A percentile compares a stretch with the other conserved stretches of the same genome.
Evolutionary conservation across 1,140 invertebrate species (phyloP).

Genomic region (Macrosteles quadrilineatus): DNA sequence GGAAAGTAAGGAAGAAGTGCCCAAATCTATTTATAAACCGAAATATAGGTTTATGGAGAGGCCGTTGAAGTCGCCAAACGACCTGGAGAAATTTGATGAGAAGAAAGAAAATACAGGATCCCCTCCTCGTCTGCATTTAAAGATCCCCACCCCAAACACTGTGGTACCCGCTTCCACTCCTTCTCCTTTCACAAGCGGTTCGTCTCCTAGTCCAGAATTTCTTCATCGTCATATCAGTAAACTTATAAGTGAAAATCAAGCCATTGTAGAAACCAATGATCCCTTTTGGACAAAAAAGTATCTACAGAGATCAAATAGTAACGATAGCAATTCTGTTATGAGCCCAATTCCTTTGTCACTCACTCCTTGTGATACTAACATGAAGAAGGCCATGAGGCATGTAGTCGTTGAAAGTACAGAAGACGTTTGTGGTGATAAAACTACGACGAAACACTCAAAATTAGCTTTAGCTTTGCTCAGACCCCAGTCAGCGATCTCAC

Average conservation of each 20-base stretch:
- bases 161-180: constrained; percentile 38
- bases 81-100: constrained; percentile 4
- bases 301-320: constrained; percentile 35
- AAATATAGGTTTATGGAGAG: constrained; percentile 54
- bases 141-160: constrained; percentile 27
- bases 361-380: background rate
- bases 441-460: constrained; percentile 38
- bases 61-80: background rate
- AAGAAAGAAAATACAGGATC: constrained; percentile 5
- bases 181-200: constrained; percentile 36
- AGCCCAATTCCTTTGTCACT: constrained; percentile 27
- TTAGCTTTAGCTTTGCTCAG: constrained; percentile 43
- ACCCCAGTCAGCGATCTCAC: constrained; percentile 25
- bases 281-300: constrained; percentile 49
- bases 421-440: constrained; percentile 8
- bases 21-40: constrained; percentile 72
- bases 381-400: background rate
- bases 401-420: constrained; percentile 9
- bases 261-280: constrained; percentile 79
- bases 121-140: constrained; percentile 18
- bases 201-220: constrained; percentile 60
- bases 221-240: constrained; percentile 79
- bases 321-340: constrained; percentile 18
- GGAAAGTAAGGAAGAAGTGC: constrained; percentile 46
- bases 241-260: constrained; percentile 83